phyloP scores from a whole-genome alignment of 2,888 invertebrate genomes.

The Helleia helle region DNA sequence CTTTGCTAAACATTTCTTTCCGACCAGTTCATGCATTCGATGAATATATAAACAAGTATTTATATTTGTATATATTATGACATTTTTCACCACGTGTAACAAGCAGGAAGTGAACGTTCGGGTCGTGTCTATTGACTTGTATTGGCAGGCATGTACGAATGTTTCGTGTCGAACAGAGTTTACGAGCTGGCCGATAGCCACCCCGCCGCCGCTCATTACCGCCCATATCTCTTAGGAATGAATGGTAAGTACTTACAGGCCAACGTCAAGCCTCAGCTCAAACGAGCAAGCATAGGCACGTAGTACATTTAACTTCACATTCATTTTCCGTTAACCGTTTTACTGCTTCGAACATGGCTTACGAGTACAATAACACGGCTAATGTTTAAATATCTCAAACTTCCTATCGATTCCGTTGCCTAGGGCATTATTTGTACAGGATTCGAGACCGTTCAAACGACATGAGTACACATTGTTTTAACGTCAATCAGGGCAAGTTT shows the following conservation, averaged over 20 bases:
- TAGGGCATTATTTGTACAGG: constrained; percentile 19
- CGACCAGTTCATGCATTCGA: too few species aligned
- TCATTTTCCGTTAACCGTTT: constrained; percentile 46
- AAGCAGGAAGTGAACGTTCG: constrained; percentile 46
- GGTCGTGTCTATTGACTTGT: constrained; percentile 58
- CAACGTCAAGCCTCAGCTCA: constrained; percentile 47
- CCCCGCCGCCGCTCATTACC: constrained; percentile 57
- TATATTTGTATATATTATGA: too few species aligned
- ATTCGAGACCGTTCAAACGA: constrained; percentile 12
- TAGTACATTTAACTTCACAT: constrained; percentile 43
- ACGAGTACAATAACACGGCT: constrained; percentile 33
- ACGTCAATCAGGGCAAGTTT: constrained; percentile 10
- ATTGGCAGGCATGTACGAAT: constrained; percentile 58
- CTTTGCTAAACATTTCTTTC: too few species aligned
- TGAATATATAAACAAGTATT: too few species aligned
- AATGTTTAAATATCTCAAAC: constrained; percentile 23
- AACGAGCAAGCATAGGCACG: constrained; percentile 53
- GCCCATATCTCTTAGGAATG: constrained; percentile 65
- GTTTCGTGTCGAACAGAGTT: constrained; percentile 57
- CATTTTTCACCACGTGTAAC: too few species aligned
- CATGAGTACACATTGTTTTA: constrained; percentile 15
- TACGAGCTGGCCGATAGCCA: constrained; percentile 66
- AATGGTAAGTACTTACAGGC: constrained; percentile 60
- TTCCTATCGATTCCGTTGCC: constrained; percentile 21
- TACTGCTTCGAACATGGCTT: constrained; percentile 39